Base-by-base conservation (phyloP, 1,140 invertebrate genomes). In the Mizuhopecten yessoensis region DNA sequence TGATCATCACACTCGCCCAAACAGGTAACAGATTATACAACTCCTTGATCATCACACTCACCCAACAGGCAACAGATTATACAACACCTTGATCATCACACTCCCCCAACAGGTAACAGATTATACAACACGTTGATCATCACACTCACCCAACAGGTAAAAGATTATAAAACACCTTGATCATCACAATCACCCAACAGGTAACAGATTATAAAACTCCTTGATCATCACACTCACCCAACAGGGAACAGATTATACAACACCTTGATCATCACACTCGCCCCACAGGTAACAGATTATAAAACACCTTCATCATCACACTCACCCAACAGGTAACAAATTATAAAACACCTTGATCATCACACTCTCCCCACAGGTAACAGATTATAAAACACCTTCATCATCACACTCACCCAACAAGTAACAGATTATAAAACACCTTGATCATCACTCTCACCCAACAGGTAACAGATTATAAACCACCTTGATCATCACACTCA, bases 81-180 rank as follows among this genome's bases (percentile, higher is more conserved):
- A 39, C 13, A 23, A 57, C 7, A 57, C 45, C 3, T 23, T 20
- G 23, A 57, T 57, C 7, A 57, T 57, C 45, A 20, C 23, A 15
- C 23, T 57, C 17, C 13, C 45, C 2, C 45, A 57, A 57, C 45
- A 57, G 45, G 45, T 57, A 23, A 57, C 15, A 57, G 7, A 57
- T 92, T 95, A 49, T 95, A 94, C 45, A 94, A 95, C 42, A 88
- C 90, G 0, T 93, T 95, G 90, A 91, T 95, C 11, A 94, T 94
- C 29, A 88, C 87, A 29, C 91, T 92, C 36, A 86, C 88, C 15
- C 92, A 92, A 39, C 92, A 92, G 92, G 90, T 92, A 87, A 36
- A 13, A n/a, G 9, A 23, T 39, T 29, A 34, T n/a, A n/a, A 86
- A 34, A 86, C n/a, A n/a, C 17, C 9, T 34, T 45, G 39, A n/a